Conservation (phyloP, 2,113 vertebrate species). For the Cromileptes altivelis region DNA sequence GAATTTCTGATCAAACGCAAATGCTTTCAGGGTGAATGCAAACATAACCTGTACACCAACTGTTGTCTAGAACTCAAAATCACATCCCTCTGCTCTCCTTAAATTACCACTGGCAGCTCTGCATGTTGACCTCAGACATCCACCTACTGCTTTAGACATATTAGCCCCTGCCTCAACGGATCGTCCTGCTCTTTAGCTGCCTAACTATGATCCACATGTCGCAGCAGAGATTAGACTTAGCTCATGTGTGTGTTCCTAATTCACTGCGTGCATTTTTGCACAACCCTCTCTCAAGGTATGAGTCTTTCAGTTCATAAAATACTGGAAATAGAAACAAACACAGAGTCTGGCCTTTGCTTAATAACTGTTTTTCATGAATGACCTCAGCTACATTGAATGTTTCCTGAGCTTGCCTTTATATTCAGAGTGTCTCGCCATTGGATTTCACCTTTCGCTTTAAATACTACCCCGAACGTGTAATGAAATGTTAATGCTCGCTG, state of each 20-base stretch:
- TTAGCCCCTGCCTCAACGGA: slow-evolving; percentile 23
- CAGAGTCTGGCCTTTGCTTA: slow-evolving; percentile 4
- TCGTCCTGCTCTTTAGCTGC: slow-evolving; percentile 27
- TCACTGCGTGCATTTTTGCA: slow-evolving; percentile 49
- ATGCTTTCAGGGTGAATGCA: background rate
- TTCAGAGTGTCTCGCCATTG: slow-evolving; percentile 35
- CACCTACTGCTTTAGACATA: slow-evolving; percentile 29
- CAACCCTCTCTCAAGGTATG: slow-evolving; percentile 56
- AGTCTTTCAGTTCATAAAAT: slow-evolving; percentile 19
- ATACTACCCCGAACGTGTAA: slow-evolving; percentile 38
- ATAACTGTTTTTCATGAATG: slow-evolving; percentile 37
- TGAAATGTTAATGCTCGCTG: slow-evolving; percentile 61
- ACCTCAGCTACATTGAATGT: slow-evolving; percentile 35
- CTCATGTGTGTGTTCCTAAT: slow-evolving; percentile 51
- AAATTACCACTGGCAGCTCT: slow-evolving; percentile 19
- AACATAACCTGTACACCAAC: background rate
- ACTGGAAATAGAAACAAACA: slow-evolving; percentile 1
- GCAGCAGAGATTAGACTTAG: slow-evolving; percentile 36
- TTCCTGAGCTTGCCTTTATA: slow-evolving; percentile 21
- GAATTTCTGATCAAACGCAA: slow-evolving; percentile 3
- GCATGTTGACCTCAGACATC: slow-evolving; percentile 24
- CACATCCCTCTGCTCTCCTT: background rate
- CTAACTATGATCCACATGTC: slow-evolving; percentile 20
- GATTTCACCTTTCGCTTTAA: slow-evolving; percentile 56
- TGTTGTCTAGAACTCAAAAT: background rate